Evolutionary conservation across 2,888 invertebrate genomes (phyloP).

Genomic region (Agrilus cyanescens): DNA sequence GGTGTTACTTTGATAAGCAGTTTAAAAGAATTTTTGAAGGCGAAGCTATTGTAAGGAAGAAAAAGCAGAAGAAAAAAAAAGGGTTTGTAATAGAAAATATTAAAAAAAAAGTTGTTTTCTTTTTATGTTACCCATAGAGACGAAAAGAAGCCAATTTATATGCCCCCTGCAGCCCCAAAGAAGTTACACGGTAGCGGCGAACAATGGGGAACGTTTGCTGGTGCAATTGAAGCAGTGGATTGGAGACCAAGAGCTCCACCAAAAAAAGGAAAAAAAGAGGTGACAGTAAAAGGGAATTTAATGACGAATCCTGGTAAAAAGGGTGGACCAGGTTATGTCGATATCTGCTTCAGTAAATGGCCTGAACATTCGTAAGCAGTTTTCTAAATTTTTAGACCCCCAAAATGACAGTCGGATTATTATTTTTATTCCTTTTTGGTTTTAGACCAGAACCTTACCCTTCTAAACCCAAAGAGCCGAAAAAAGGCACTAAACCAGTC

Average conservation of each 20-base stretch:
- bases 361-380: constrained; percentile 28
- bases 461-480: constrained; percentile 20
- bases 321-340: constrained; percentile 41
- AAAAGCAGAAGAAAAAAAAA: constrained; percentile 7
- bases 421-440: constrained; percentile 3
- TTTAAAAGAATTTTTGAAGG: constrained; percentile 36
- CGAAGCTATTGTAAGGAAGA: constrained; percentile 24
- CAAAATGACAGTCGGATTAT: constrained; percentile 2
- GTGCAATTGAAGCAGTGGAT: constrained; percentile 27
- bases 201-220: constrained; percentile 39
- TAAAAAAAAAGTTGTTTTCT: neutral
- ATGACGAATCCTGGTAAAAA: constrained; percentile 32
- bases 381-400: neutral
- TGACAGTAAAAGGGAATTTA: constrained; percentile 21
- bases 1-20: constrained; percentile 35
- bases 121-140: constrained; percentile 15
- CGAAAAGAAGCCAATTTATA: constrained; percentile 22
- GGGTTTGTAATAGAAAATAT: neutral
- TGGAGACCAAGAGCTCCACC: constrained; percentile 14
- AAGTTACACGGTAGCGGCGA: constrained; percentile 41
- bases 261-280: constrained; percentile 10
- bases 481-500: constrained; percentile 18
- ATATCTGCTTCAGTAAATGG: constrained; percentile 39
- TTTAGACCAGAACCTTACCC: constrained; percentile 24
- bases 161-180: constrained; percentile 31